Conservation (phyloP, 2,113 vertebrate genomes). For the Dasypus novemcinctus region DNA sequence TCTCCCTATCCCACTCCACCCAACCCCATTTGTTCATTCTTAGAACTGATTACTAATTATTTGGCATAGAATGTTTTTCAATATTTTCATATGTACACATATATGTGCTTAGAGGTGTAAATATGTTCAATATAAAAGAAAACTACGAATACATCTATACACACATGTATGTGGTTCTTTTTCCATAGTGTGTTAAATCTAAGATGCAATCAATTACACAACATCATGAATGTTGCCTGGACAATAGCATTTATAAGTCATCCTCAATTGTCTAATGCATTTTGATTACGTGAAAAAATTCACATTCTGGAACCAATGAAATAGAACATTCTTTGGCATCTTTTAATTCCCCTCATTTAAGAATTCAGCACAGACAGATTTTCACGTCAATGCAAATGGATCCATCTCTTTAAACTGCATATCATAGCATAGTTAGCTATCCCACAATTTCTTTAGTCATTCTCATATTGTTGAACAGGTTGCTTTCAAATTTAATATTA, state of each 20-base stretch:
- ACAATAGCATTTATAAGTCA: neutral
- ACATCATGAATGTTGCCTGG: neutral
- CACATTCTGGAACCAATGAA: neutral
- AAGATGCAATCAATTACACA: neutral
- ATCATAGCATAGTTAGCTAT: neutral
- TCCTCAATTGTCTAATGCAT: neutral
- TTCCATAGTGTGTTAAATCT: neutral
- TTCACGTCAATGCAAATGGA: neutral
- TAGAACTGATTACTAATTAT: neutral
- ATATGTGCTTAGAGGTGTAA: neutral
- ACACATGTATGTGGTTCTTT: neutral
- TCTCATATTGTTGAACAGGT: neutral
- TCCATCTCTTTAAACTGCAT: neutral
- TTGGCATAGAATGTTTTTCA: neutral
- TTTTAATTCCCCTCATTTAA: neutral
- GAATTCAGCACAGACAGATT: neutral
- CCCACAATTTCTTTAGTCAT: neutral
- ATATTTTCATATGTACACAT: neutral
- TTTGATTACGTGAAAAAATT: neutral
- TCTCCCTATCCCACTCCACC: neutral
- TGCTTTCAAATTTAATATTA: conserved; percentile 32
- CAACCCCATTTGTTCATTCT: neutral
- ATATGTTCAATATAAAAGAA: neutral
- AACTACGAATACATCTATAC: neutral
- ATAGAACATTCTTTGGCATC: neutral